Evolutionary conservation across 2,888 invertebrate genomes (phyloP).

Genomic region (Coremacera marginata): DNA sequence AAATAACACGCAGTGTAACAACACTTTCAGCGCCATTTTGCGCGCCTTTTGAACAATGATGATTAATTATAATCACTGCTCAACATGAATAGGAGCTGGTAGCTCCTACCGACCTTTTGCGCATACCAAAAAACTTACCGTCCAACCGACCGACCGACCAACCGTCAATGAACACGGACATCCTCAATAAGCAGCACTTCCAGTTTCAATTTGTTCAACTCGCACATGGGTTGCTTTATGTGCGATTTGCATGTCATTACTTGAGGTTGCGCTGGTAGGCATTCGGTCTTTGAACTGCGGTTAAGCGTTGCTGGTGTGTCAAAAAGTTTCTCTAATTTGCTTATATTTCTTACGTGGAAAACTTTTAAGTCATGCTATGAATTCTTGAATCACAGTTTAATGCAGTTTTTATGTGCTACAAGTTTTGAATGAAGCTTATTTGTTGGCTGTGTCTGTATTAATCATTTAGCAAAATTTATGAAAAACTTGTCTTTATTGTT

Average conservation of each 20-base stretch:
- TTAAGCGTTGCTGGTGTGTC: not conserved
- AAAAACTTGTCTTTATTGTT: no score
- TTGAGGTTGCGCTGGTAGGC: not conserved
- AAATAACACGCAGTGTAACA: not conserved
- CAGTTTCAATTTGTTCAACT: slow-evolving; percentile 28
- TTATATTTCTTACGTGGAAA: no score
- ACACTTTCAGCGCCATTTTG: slow-evolving; percentile 26
- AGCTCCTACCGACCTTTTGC: not conserved
- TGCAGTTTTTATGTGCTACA: no score
- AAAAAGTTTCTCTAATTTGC: no score
- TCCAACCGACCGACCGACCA: not conserved
- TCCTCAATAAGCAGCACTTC: slow-evolving; percentile 24
- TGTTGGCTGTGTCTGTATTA: no score
- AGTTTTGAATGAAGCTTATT: no score
- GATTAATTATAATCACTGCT: slow-evolving; percentile 29
- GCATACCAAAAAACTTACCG: not conserved
- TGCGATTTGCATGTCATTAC: slow-evolving; percentile 29
- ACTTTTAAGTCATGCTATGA: no score
- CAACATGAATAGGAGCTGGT: slow-evolving; percentile 7
- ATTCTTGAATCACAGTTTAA: no score
- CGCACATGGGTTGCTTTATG: slow-evolving; percentile 3
- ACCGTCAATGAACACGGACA: slow-evolving; percentile 16
- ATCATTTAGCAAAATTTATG: no score
- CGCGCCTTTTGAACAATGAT: slow-evolving; percentile 34
- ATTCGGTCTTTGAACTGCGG: not conserved